Conservation (phyloP, 2,797 vertebrate species). For the Aplochiton taeniatus region DNA sequence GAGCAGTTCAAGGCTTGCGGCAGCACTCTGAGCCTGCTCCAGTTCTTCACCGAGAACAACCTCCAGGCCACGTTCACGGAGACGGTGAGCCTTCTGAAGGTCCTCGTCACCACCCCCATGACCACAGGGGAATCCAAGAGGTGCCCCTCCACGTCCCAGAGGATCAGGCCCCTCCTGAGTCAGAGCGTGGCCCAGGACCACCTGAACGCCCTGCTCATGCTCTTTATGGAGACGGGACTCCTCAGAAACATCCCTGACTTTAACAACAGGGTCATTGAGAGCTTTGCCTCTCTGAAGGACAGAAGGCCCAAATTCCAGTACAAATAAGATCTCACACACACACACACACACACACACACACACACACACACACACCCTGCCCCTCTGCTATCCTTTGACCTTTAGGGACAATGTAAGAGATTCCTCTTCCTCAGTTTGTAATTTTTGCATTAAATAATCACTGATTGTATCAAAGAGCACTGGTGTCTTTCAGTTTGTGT, state of each 20-base stretch:
- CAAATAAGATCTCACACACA: too few species aligned
- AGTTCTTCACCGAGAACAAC: slow-evolving; percentile 16
- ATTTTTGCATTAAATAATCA: too few species aligned
- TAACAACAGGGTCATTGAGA: slow-evolving; percentile 23
- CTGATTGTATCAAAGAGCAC: too few species aligned
- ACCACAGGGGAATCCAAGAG: slow-evolving; percentile 29
- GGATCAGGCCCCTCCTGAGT: slow-evolving; percentile 26
- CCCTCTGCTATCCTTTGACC: too few species aligned
- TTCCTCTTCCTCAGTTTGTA: too few species aligned
- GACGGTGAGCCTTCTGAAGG: slow-evolving; percentile 31
- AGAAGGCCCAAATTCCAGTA: too few species aligned
- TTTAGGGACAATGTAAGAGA: too few species aligned
- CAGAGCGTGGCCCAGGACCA: slow-evolving; percentile 18
- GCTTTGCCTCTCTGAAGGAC: slow-evolving; percentile 20
- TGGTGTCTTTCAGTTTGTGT: too few species aligned
- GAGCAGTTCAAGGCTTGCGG: slow-evolving; percentile 18
- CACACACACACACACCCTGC: too few species aligned
- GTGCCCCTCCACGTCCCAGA: slow-evolving; percentile 29
- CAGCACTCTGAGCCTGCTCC: slow-evolving; percentile 11
- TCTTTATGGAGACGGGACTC: slow-evolving; percentile 23
- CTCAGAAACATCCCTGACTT: slow-evolving; percentile 21
- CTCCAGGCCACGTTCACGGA: slow-evolving; percentile 19
- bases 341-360: too few species aligned
- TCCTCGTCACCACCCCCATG: slow-evolving; percentile 35
- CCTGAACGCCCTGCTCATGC: slow-evolving; percentile 28